phyloP scores from a whole-genome alignment of 2,888 invertebrate genomes.

The Antheraea assamensis region DNA sequence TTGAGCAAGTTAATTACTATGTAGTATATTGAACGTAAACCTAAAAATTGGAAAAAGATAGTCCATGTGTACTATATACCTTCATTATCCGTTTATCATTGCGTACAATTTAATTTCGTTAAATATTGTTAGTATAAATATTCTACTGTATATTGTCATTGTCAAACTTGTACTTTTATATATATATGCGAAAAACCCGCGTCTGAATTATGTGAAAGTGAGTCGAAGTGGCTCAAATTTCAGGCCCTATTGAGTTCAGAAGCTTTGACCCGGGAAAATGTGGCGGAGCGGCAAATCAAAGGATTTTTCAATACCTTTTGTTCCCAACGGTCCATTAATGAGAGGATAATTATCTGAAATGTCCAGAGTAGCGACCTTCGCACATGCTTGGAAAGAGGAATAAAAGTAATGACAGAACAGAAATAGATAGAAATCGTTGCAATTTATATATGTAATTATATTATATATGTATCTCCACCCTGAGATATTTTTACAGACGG shows the following conservation, averaged over 20 bases:
- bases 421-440: background rate
- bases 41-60: too few species aligned
- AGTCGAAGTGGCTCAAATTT: conserved; percentile 54
- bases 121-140: background rate
- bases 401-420: background rate
- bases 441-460: background rate
- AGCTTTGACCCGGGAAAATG: conserved; percentile 71
- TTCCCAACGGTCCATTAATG: conserved; percentile 60
- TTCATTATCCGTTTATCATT: too few species aligned
- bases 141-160: background rate
- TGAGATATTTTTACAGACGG: background rate
- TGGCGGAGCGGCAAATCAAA: conserved; percentile 79
- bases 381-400: conserved; percentile 14
- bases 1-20: too few species aligned
- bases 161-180: conserved; percentile 31
- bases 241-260: conserved; percentile 67
- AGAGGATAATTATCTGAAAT: conserved; percentile 62
- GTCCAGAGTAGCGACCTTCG: conserved; percentile 45
- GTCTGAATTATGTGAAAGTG: background rate
- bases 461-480: background rate
- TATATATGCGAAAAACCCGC: conserved; percentile 36
- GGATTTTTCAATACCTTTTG: conserved; percentile 69
- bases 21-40: too few species aligned
- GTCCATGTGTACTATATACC: too few species aligned
- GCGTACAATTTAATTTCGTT: too few species aligned